These are phyloP conservation scores for Drosophila subpulchrella DNA, from an alignment of 1,140 invertebrate species.

Conservation along the genomic window DNA sequence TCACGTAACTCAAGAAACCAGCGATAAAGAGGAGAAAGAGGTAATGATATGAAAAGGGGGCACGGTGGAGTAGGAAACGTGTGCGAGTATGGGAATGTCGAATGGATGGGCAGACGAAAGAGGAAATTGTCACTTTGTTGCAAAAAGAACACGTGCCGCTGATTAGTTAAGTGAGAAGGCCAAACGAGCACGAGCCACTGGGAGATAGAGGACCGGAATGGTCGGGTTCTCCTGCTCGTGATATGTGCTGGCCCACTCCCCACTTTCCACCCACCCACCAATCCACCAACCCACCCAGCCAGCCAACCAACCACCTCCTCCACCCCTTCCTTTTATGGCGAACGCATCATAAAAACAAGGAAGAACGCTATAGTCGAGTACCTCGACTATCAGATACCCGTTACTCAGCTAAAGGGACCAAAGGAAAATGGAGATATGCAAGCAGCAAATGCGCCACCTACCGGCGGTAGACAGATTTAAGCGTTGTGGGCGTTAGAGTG, in stretches of 20 bases:
- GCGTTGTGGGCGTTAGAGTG: too few species aligned
- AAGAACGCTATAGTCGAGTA: too few species aligned
- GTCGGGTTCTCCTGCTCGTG: constrained; percentile 18
- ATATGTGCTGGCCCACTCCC: constrained; percentile 21
- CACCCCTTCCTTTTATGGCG: constrained; percentile 52
- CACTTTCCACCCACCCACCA: neutral
- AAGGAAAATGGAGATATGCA: too few species aligned
- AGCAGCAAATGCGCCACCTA: too few species aligned
- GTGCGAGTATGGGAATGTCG: neutral
- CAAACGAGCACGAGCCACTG: constrained; percentile 30
- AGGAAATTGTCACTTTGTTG: constrained; percentile 78
- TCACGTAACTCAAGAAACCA: constrained; percentile 3
- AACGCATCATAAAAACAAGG: constrained; percentile 79
- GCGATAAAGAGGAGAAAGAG: constrained; percentile 14
- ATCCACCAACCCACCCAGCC: neutral
- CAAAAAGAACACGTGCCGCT: constrained; percentile 76
- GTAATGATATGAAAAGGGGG: constrained; percentile 24
- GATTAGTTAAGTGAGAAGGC: constrained; percentile 67
- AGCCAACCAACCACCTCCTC: neutral
- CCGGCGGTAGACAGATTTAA: too few species aligned
- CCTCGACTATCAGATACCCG: too few species aligned
- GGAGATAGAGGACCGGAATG: constrained; percentile 14
- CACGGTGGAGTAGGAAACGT: neutral
- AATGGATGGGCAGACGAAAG: constrained; percentile 23
- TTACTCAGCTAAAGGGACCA: too few species aligned